A percentile compares a stretch with the other conserved stretches of the same genome.
These are phyloP conservation scores for Pteronura brasiliensis DNA, from an alignment of 2,113 vertebrate genomes.

Conservation along the genomic window DNA sequence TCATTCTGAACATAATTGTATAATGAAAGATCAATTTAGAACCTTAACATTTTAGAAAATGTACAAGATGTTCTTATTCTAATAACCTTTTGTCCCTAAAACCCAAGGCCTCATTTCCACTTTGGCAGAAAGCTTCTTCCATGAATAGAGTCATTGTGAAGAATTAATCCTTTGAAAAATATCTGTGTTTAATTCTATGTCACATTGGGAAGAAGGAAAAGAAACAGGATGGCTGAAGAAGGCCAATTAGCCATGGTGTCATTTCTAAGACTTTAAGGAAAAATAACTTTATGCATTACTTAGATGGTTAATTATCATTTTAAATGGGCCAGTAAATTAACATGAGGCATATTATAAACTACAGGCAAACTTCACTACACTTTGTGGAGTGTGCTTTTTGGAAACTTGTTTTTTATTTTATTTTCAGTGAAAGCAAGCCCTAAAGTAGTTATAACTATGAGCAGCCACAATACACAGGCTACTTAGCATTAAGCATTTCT, in stretches of 20 bases:
- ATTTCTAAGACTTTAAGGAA: neutral
- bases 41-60: neutral
- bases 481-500: fast-evolving
- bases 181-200: neutral
- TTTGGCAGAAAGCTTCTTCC: neutral
- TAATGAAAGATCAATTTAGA: neutral
- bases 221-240: neutral
- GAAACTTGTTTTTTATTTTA: neutral
- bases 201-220: neutral
- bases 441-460: neutral
- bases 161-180: neutral
- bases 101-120: neutral
- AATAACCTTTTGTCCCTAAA: neutral
- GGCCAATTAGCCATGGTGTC: neutral
- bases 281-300: neutral
- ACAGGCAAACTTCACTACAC: neutral
- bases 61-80: neutral
- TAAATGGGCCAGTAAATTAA: neutral
- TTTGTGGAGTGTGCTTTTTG: neutral
- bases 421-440: neutral
- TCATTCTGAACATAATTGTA: neutral
- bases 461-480: neutral
- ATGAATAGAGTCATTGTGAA: neutral
- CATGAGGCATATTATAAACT: neutral
- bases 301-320: neutral